These are phyloP conservation scores for Troides oblongomaculatus DNA, from an alignment of 2,888 invertebrate species.

Conservation along the genomic window DNA sequence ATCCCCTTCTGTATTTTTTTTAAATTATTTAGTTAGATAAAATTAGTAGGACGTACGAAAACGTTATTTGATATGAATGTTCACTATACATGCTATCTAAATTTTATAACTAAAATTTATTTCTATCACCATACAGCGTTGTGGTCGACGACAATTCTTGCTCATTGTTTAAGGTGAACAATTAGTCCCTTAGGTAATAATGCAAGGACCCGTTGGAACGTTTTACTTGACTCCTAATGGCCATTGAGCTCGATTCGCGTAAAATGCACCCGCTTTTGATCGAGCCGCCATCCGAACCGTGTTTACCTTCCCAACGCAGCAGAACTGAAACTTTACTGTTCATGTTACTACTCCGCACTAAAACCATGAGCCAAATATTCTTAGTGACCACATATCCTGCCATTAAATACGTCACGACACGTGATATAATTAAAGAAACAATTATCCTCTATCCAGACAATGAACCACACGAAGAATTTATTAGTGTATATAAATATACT, in stretches of 20 bases:
- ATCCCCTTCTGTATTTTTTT: too few relatives aligned
- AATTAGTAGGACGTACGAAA: too few relatives aligned
- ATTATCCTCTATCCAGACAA: too few relatives aligned
- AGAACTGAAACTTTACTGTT: conserved; percentile 11
- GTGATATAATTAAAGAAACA: background rate
- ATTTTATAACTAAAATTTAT: background rate
- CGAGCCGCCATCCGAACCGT: conserved; percentile 24
- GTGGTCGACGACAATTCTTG: conserved; percentile 17
- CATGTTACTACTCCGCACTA: conserved; percentile 8
- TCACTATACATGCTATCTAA: too few relatives aligned
- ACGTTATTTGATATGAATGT: background rate
- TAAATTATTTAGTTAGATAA: too few relatives aligned
- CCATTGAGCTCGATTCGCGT: conserved; percentile 53
- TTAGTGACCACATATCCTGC: conserved; percentile 15
- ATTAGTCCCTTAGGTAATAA: conserved; percentile 65
- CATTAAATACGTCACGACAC: background rate
- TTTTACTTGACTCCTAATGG: conserved; percentile 56
- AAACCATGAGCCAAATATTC: conserved; percentile 8
- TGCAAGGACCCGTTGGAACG: conserved; percentile 55
- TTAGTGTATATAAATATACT: too few relatives aligned
- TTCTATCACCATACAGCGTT: background rate
- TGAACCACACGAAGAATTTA: too few relatives aligned
- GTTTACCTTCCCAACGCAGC: conserved; percentile 12
- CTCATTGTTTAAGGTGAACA: conserved; percentile 50
- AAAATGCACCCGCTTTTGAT: conserved; percentile 46